Percentiles rank a stretch among this genome's conserved stretches.
Evolutionary conservation across 1,140 invertebrate species (phyloP).

Genomic region (Varroa destructor): DNA sequence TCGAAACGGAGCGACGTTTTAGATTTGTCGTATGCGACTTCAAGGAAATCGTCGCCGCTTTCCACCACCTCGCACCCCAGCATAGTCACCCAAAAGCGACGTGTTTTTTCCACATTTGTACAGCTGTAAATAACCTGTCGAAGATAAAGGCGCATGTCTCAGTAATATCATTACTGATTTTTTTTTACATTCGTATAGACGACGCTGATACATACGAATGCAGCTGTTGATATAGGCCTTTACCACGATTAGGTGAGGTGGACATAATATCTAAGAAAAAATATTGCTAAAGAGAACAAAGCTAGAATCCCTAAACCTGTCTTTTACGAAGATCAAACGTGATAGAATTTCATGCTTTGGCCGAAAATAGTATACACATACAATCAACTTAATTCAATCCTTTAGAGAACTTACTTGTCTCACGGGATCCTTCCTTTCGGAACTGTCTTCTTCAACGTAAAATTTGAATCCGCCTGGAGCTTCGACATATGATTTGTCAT

Average conservation of each 20-base stretch:
- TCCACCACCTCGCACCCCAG: conserved; percentile 35
- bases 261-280: no score
- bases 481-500: conserved; percentile 48
- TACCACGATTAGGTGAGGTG: no score
- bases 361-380: conserved; percentile 45
- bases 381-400: conserved; percentile 32
- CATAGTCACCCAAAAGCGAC: conserved; percentile 36
- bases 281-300: no score
- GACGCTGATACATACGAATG: no score
- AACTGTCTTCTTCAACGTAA: conserved; percentile 56
- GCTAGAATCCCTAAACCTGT: no score
- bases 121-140: conserved; percentile 27
- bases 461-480: conserved; percentile 86
- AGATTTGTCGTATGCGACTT: conserved; percentile 30
- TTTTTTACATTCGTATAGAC: conserved; percentile 52
- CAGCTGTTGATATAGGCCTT: no score
- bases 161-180: no score
- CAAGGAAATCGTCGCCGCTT: conserved; percentile 27
- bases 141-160: conserved; percentile 47
- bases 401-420: conserved; percentile 25
- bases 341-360: no score
- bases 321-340: no score
- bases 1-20: conserved; percentile 39
- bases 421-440: conserved; percentile 49
- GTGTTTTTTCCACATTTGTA: conserved; percentile 18